Base-by-base conservation (phyloP, 2,113 vertebrate genomes). In the Gnathonemus echidnorhynchus region DNA sequence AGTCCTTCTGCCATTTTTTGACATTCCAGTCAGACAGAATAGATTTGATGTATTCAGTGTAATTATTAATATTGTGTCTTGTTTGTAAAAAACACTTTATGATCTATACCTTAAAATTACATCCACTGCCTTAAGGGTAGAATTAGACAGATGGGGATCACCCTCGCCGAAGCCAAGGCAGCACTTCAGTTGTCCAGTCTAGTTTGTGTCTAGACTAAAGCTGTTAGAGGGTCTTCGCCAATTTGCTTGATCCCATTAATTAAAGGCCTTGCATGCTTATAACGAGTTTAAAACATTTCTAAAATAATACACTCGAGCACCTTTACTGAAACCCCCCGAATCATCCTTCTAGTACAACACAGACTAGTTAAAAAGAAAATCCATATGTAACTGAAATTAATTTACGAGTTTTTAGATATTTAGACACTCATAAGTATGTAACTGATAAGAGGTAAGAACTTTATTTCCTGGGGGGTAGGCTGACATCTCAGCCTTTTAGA, bases 381-480 rank as follows among this genome's bases (percentile, higher is more conserved):
- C 39, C 21, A 0, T 17, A n/a, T 46, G 42, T 9, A n/a, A n/a
- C 24, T n/a, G 35, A 56, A 56, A 42, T 88, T 7, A 5, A 88
- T 35, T 77, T 31, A 56, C 49, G 58, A 52, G 27, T 88, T 70
- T 42, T 66, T 24, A 27, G 21, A 58, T 46, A 39, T 87, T 10
- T 7, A 56, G 48, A 87, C 17, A 2, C 70, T 17, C 85, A 91
- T 92, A 92, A 83, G 90, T 46, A 62, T 52, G 89, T 92, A 93
- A 93, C n/a, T 90, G 90, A 91, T 48, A 89, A 53, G n/a, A 53
- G 48, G n/a, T 53, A 53, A 80, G 31, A 19, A 46, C 17, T 1
- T 90, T n/a, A 86, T 87, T 90, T 80, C 83, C 46, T 56, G 89
- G 52, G 24, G 21, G 49, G 3, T 35, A 52, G 87, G n/a, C 49